A percentile compares a stretch with the other conserved stretches of the same genome.
Conservation (phyloP, 2,113 vertebrate species). For the Sinocyclocheilus anshuiensis region DNA sequence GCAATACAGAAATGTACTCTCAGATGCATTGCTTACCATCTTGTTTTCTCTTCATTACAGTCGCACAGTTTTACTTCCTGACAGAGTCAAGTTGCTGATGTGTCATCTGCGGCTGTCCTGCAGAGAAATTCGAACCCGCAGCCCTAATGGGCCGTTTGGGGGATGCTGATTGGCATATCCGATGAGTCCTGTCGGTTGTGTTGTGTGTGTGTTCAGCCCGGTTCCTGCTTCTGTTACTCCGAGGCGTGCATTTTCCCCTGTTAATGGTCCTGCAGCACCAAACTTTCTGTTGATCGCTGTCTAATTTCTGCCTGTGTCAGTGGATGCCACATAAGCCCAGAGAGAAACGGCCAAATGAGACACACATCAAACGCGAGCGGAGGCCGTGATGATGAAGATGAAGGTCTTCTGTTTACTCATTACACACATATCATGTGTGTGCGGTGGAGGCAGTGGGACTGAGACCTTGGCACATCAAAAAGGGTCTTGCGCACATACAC, state of each 20-base stretch:
- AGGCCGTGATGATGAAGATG: conserved; percentile 49
- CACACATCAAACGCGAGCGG: conserved; percentile 55
- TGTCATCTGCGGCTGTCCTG: conserved; percentile 33
- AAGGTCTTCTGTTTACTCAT: conserved; percentile 35
- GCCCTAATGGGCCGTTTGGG: conserved; percentile 70
- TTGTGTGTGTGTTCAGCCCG: conserved; percentile 19
- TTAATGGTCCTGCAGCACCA: conserved; percentile 39
- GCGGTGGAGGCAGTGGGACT: conserved; percentile 17
- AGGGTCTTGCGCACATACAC: conserved; percentile 41
- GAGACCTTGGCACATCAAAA: conserved; percentile 39
- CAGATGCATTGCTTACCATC: conserved; percentile 3
- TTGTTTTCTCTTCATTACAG: not conserved
- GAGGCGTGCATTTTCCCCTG: conserved; percentile 34
- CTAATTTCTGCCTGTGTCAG: conserved; percentile 69
- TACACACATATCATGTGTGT: conserved; percentile 30
- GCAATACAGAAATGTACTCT: not conserved
- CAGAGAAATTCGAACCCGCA: conserved; percentile 63
- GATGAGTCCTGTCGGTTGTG: conserved; percentile 51
- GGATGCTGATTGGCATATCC: conserved; percentile 71
- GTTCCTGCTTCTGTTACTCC: conserved; percentile 3
- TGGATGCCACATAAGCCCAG: conserved; percentile 54
- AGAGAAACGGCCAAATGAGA: conserved; percentile 67
- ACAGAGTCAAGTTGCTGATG: conserved; percentile 39
- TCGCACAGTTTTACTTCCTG: conserved; percentile 41
- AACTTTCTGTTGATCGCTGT: conserved; percentile 20